Base-by-base conservation (phyloP, 2,888 invertebrate genomes). In the Xanthostigma xanthostigma region DNA sequence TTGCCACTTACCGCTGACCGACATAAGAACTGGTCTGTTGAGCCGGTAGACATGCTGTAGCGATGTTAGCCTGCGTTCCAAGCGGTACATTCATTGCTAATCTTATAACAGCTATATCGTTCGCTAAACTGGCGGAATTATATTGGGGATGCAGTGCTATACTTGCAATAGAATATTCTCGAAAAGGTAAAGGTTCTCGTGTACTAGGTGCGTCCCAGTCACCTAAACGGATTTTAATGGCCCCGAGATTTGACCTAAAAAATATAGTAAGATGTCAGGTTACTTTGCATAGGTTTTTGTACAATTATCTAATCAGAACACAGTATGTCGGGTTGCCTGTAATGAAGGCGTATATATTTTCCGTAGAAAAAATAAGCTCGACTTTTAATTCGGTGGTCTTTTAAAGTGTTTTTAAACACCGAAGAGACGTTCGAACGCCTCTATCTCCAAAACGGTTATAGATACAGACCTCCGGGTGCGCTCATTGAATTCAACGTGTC, bases 101-200 rank as follows among this genome's bases (percentile, higher is more conserved):
- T 50, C 79, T 73, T 34, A 94, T 63, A 1, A 94, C 72, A 2
- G 90, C 91, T 36, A 94, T 73, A 62, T 92, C 88, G 60, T 86
- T 88, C 55, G 81, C 79, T 41, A 92, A 70, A 53, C 84, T 88
- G 48, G 70, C 72, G 0, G 78, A 65, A 59, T 83, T 81, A 63
- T 78, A 93, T 12, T 74, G 72, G 0, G 85, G 74, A 57, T 81
- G 78, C 8, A 61, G 45, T 9, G 50, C 47, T 46, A 64, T 59
- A 17, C 46, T 46, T 9, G 57, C n/a, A n/a, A 84, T 68, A 6
- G 62, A 65, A 53, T 77, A 74, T 60, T 84, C 83, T 57, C 79
- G 73, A 51, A 74, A 78, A 0, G 80, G 73, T 44, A 79, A 71
- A 0, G 79, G 78, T 55, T 87, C 85, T 37, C 66, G 71, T 2